Evolutionary conservation across 2,797 vertebrate genomes (phyloP).

Genomic region (Xenentodon cancila): DNA sequence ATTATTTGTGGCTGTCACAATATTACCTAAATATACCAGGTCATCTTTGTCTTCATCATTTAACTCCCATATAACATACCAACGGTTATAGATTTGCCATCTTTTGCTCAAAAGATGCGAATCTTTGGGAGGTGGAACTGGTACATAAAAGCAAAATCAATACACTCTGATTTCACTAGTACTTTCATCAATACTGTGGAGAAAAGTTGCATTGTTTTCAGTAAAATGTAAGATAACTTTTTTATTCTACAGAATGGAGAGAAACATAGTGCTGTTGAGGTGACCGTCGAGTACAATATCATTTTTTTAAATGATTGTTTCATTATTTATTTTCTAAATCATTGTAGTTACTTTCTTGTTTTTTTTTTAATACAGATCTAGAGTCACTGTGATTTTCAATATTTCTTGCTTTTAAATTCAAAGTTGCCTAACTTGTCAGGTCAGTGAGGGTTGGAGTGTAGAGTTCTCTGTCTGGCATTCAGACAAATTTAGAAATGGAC

Average conservation of each 20-base stretch:
- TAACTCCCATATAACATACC: conserved; percentile 72
- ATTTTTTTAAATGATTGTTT: neutral
- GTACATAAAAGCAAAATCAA: conserved; percentile 8
- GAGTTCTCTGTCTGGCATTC: conserved; percentile 56
- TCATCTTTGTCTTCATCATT: conserved; percentile 28
- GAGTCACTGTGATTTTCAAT: neutral
- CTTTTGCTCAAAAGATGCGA: conserved; percentile 68
- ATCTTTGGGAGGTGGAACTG: conserved; percentile 56
- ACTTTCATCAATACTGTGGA: conserved; percentile 81
- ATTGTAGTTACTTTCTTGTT: neutral
- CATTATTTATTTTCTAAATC: neutral
- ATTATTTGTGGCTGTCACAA: conserved; percentile 1
- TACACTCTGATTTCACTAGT: conserved; percentile 81
- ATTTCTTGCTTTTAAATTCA: conserved; percentile 6
- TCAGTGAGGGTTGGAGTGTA: conserved; percentile 46
- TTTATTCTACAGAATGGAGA: conserved; percentile 75
- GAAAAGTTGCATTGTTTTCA: conserved; percentile 56
- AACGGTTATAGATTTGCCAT: conserved; percentile 57
- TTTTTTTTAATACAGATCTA: neutral
- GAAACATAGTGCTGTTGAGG: conserved; percentile 56
- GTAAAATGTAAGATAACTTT: conserved; percentile 62
- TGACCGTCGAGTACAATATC: neutral
- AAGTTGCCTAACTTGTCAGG: conserved; percentile 18
- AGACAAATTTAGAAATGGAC: conserved; percentile 81
- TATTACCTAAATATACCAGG: neutral